phyloP scores from a whole-genome alignment of 2,888 invertebrate species.

The Ectropis crepuscularia region DNA sequence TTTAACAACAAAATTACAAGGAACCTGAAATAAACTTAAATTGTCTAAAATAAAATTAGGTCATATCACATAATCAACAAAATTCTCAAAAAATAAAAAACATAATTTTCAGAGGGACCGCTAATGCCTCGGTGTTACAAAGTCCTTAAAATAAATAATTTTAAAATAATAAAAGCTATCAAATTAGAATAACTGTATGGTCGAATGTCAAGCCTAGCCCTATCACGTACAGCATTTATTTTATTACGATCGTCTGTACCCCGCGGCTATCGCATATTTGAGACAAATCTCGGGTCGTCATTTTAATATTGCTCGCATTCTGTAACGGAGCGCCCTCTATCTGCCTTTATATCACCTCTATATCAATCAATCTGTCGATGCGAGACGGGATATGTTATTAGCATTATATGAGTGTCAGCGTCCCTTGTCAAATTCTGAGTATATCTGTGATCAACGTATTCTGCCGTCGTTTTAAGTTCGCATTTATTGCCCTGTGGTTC shows the following conservation, averaged over 20 bases:
- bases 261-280: conserved; percentile 25
- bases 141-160: neutral
- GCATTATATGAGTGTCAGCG: conserved; percentile 20
- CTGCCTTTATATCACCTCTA: conserved; percentile 14
- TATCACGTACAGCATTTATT: neutral
- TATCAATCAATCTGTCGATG: conserved; percentile 37
- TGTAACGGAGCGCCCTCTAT: conserved; percentile 24
- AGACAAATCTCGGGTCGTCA: conserved; percentile 31
- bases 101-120: too few relatives aligned
- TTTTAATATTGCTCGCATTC: conserved; percentile 28
- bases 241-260: conserved; percentile 4
- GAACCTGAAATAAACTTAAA: too few relatives aligned
- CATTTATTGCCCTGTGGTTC: too few relatives aligned
- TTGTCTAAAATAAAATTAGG: too few relatives aligned
- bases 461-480: neutral
- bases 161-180: neutral
- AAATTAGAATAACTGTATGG: neutral
- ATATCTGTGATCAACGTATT: conserved; percentile 6
- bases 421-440: conserved; percentile 25
- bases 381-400: conserved; percentile 26
- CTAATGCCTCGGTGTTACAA: too few relatives aligned
- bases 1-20: too few relatives aligned
- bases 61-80: too few relatives aligned
- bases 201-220: neutral
- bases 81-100: too few relatives aligned